Evolutionary conservation across 2,888 invertebrate genomes (phyloP).

Genomic region (Strigamia maritima): DNA sequence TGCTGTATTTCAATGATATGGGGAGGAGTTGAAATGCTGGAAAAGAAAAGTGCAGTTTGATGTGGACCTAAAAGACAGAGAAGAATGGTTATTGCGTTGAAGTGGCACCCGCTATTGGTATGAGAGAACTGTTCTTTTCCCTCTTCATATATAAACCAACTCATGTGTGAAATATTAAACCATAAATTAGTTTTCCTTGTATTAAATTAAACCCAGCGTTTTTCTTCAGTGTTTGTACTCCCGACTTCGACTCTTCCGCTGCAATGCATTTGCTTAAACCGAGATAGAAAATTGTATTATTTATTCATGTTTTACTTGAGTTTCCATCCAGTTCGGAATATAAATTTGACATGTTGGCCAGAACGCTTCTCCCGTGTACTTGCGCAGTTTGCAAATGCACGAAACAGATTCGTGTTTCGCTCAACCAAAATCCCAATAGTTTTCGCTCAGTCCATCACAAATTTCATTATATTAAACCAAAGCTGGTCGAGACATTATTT

Average conservation of each 20-base stretch:
- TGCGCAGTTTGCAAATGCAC: background rate
- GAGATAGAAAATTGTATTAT: background rate
- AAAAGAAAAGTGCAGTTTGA: constrained; percentile 4
- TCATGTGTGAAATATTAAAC: background rate
- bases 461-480: background rate
- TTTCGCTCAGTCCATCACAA: background rate
- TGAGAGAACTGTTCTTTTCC: background rate
- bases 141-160: constrained; percentile 4
- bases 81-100: background rate
- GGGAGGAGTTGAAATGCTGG: constrained; percentile 4
- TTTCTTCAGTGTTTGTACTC: background rate
- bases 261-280: background rate
- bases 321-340: background rate
- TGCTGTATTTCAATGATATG: constrained; percentile 4
- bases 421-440: background rate
- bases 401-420: background rate
- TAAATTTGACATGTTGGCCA: background rate
- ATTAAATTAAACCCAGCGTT: background rate
- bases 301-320: background rate
- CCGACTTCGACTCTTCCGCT: background rate
- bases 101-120: background rate
- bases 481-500: background rate
- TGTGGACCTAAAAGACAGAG: constrained; percentile 4
- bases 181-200: background rate
- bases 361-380: background rate